Conservation (phyloP, 64 coral and sea anemone species). For the Pocillopora verrucosa region DNA sequence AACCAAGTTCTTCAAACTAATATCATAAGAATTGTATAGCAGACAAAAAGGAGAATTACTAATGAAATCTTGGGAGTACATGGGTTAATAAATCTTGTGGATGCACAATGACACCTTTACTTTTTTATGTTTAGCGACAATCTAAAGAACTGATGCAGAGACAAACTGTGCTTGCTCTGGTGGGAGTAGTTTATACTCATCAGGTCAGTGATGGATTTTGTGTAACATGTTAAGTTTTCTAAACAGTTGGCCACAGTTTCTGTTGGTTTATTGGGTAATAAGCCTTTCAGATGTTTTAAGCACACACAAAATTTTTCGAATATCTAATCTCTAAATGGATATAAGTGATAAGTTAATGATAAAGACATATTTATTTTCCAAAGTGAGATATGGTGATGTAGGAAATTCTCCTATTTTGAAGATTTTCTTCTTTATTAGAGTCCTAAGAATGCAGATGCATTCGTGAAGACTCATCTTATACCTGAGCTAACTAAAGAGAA, state of each 20-base stretch:
- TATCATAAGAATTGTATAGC: too few relatives aligned
- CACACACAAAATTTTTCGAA: neutral
- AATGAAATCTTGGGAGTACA: too few relatives aligned
- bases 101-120: neutral
- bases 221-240: neutral
- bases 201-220: constrained; percentile 43
- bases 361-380: neutral
- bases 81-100: neutral
- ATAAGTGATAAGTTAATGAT: neutral
- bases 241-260: too few relatives aligned
- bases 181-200: constrained; percentile 67
- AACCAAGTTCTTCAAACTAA: too few relatives aligned
- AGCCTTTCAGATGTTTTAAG: too few relatives aligned
- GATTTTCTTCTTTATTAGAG: constrained; percentile 27
- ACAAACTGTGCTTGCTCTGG: constrained; percentile 71
- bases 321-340: neutral
- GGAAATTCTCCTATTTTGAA: neutral
- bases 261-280: too few relatives aligned
- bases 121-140: constrained; percentile 42
- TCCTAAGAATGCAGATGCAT: constrained; percentile 61
- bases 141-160: constrained; percentile 44
- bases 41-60: too few relatives aligned
- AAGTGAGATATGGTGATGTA: neutral
- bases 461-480: constrained; percentile 55
- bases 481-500: constrained; percentile 52